phyloP scores from a whole-genome alignment of 2,113 vertebrate genomes.

The Lontra canadensis region DNA sequence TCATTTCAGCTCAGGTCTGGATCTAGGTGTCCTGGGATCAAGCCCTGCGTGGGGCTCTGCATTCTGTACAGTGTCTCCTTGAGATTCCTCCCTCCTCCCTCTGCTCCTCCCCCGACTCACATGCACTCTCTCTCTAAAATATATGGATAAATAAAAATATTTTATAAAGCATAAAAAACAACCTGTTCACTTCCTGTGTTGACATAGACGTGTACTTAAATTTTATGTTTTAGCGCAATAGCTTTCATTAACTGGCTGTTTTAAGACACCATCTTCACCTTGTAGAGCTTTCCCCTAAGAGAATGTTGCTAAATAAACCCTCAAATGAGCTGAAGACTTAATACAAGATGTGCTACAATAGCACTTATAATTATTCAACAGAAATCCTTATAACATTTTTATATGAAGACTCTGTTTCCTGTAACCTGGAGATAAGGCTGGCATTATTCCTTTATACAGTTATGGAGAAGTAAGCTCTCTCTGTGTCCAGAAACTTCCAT shows the following conservation, averaged over 20 bases:
- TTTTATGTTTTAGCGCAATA: neutral
- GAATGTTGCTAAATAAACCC: neutral
- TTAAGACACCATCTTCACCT: neutral
- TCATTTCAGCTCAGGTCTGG: neutral
- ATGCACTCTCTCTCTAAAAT: neutral
- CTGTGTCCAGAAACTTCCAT: neutral
- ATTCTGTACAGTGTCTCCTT: neutral
- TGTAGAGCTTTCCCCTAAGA: neutral
- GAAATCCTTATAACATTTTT: constrained; percentile 7
- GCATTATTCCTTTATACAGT: neutral
- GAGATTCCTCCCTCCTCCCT: neutral
- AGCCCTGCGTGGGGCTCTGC: neutral
- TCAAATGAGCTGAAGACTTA: neutral
- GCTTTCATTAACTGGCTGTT: neutral
- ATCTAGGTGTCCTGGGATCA: neutral
- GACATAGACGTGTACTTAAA: neutral
- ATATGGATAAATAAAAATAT: too few species aligned
- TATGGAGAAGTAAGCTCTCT: constrained; percentile 10
- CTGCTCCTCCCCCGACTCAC: neutral
- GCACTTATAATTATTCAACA: neutral
- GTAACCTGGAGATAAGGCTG: neutral
- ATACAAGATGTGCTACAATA: neutral
- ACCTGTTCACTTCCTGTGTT: neutral
- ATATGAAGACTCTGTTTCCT: neutral
- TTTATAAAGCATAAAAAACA: neutral